These are phyloP conservation scores for Botia kubotai DNA, from an alignment of 2,797 vertebrate species.

Conservation along the genomic window DNA sequence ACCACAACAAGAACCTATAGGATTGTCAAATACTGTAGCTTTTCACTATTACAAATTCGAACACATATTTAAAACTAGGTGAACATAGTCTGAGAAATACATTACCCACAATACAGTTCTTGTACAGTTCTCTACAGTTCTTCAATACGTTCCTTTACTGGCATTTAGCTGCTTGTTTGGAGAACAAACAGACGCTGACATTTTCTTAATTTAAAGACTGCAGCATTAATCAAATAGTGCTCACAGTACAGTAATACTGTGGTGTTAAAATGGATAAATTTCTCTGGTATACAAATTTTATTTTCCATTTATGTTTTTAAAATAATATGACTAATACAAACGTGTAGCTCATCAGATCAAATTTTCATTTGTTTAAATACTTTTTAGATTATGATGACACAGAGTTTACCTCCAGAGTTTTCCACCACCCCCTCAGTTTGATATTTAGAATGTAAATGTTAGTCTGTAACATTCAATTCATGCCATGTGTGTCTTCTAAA, in stretches of 20 bases:
- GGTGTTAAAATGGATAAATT: neutral
- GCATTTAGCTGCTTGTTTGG: neutral
- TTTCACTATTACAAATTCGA: neutral
- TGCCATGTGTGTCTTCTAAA: neutral
- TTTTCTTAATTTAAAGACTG: neutral
- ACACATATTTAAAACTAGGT: neutral
- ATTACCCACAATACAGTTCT: neutral
- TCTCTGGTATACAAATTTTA: neutral
- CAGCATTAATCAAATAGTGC: neutral
- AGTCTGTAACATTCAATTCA: neutral
- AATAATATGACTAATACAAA: neutral
- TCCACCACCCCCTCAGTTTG: constrained; percentile 1
- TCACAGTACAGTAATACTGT: neutral
- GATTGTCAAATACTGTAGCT: neutral
- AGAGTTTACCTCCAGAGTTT: neutral
- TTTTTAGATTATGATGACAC: neutral
- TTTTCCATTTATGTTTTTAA: neutral
- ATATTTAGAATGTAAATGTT: neutral
- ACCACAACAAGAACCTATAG: neutral
- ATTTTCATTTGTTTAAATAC: neutral
- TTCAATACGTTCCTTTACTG: neutral
- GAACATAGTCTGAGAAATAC: constrained; percentile 15
- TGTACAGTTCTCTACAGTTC: neutral
- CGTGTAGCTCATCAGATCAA: neutral
- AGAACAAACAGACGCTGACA: neutral